These are phyloP conservation scores for Hippolais icterina DNA, from an alignment of 2,113 vertebrate species.

Conservation along the genomic window DNA sequence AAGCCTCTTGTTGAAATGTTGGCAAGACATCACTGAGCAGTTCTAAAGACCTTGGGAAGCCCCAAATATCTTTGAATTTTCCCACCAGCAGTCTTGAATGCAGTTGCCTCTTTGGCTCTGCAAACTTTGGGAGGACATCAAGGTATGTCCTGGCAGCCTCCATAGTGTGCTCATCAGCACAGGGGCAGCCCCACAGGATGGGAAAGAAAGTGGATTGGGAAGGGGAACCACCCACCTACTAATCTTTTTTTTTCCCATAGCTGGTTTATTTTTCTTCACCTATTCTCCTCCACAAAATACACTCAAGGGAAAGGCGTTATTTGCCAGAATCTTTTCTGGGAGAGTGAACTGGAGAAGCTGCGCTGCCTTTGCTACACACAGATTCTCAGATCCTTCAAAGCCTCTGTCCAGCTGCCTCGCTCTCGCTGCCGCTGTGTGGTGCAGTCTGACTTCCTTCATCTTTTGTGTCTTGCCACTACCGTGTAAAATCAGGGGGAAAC, in stretches of 20 bases:
- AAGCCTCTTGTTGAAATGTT: conserved; percentile 40
- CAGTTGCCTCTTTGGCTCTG: background rate
- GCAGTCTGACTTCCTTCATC: conserved; percentile 36
- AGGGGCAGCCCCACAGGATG: background rate
- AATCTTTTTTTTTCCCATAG: background rate
- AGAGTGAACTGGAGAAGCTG: conserved; percentile 19
- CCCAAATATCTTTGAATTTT: conserved; percentile 29
- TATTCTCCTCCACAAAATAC: background rate
- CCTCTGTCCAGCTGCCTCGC: conserved; percentile 28
- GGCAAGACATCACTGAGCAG: conserved; percentile 53
- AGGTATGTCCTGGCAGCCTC: background rate
- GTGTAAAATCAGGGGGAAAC: conserved; percentile 34
- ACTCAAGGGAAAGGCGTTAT: conserved; percentile 1
- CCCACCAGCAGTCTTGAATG: conserved; percentile 19
- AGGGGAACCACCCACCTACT: conserved; percentile 8
- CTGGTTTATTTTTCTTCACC: background rate
- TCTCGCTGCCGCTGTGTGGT: background rate
- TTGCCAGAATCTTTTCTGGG: conserved; percentile 50
- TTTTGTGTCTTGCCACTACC: conserved; percentile 28
- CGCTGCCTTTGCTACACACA: background rate
- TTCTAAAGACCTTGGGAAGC: conserved; percentile 39
- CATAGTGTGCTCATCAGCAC: background rate
- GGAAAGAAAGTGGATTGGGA: background rate
- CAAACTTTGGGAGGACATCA: conserved; percentile 9
- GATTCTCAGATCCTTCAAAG: conserved; percentile 41